Conservation (phyloP, 35 echinoderm and acorn worm species). For the Patiria miniata region DNA sequence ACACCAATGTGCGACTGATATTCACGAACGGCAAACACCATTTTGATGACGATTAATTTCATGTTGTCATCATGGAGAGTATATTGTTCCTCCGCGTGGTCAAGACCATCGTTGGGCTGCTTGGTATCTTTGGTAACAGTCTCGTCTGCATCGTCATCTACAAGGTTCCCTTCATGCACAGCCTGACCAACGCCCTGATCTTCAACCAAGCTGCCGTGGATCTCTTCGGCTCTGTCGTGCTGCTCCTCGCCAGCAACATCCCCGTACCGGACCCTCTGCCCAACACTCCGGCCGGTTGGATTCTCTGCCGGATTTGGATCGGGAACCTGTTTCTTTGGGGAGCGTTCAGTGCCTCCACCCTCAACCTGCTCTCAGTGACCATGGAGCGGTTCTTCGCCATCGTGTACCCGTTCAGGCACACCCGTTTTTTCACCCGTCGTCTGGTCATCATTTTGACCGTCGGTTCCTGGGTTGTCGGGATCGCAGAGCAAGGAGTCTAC, state of each 20-base stretch:
- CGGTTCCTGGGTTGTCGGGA: slow-evolving; percentile 28
- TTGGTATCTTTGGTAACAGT: slow-evolving; percentile 48
- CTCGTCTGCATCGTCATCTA: slow-evolving; percentile 37
- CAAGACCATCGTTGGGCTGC: slow-evolving; percentile 17
- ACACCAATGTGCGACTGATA: no score
- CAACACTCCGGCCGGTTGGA: not conserved
- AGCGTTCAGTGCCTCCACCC: slow-evolving; percentile 51
- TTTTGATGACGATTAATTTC: no score
- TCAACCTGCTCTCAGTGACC: slow-evolving; percentile 65
- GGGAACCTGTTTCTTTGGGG: slow-evolving; percentile 68
- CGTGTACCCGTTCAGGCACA: slow-evolving; percentile 57
- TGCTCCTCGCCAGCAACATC: slow-evolving; percentile 5
- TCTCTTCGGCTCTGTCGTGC: slow-evolving; percentile 19
- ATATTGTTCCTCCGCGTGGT: not conserved
- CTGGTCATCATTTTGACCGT: slow-evolving; percentile 35
- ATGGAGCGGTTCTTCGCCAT: slow-evolving; percentile 78
- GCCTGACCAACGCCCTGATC: slow-evolving; percentile 47
- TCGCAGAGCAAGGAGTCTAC: not conserved
- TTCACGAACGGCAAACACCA: no score
- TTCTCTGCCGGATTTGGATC: slow-evolving; percentile 56
- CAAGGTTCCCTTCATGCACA: slow-evolving; percentile 6
- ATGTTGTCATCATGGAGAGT: not conserved
- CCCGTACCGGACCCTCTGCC: slow-evolving; percentile 4
- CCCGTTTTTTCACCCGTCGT: slow-evolving; percentile 20
- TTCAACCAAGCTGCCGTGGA: slow-evolving; percentile 52